Evolutionary conservation across 2,888 invertebrate genomes (phyloP).

Genomic region (Mythimna albipuncta): DNA sequence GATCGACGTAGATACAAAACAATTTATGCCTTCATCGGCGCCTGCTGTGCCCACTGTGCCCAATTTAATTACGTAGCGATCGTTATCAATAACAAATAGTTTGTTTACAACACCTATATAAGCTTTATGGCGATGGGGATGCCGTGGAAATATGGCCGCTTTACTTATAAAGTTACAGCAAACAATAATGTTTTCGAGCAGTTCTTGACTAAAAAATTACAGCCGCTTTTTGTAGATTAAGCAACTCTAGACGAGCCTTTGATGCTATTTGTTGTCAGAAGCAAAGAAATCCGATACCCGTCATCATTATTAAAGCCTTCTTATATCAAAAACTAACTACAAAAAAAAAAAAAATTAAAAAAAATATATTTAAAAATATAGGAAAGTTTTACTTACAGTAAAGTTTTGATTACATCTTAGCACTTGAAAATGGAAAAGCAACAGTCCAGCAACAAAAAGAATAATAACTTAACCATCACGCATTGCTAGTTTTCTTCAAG

Average conservation of each 20-base stretch:
- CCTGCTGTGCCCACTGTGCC: conserved; percentile 58
- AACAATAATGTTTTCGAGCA: background rate
- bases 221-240: no score
- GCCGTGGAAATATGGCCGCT: background rate
- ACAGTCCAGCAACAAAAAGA: conserved; percentile 1
- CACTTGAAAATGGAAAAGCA: conserved; percentile 8
- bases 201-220: no score
- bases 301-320: no score
- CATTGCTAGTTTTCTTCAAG: conserved; percentile 19
- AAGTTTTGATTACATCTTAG: background rate
- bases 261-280: no score
- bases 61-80: conserved; percentile 66
- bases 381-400: background rate
- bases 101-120: conserved; percentile 54
- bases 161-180: conserved; percentile 3
- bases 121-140: conserved; percentile 32
- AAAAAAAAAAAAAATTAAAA: no score
- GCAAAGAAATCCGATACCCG: no score
- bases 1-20: conserved; percentile 65
- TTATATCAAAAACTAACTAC: background rate
- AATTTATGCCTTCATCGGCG: conserved; percentile 67
- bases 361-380: background rate
- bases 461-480: conserved; percentile 38
- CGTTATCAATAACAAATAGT: conserved; percentile 66
- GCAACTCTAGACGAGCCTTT: no score